Evolutionary conservation across 2,797 vertebrate species (phyloP).

Genomic region (Tapirus indicus): DNA sequence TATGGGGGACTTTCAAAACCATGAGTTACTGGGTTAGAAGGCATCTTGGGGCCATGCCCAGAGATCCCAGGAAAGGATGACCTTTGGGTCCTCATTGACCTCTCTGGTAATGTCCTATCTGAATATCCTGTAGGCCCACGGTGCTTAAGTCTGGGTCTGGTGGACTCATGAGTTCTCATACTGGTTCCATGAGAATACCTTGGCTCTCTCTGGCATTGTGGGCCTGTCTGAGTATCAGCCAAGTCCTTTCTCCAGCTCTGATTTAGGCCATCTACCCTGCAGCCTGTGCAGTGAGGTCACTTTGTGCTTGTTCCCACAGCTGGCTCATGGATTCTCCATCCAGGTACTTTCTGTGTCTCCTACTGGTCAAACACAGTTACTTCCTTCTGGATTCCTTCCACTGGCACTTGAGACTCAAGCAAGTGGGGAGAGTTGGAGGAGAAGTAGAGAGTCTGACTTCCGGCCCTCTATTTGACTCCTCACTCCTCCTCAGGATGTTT

Average conservation of each 20-base stretch:
- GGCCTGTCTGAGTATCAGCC: neutral
- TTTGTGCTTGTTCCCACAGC: neutral
- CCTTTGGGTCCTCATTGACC: neutral
- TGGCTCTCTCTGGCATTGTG: neutral
- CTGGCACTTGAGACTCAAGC: neutral
- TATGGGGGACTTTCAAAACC: neutral
- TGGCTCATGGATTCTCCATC: neutral
- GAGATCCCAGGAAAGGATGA: neutral
- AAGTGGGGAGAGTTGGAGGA: neutral
- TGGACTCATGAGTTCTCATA: neutral
- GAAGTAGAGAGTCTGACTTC: neutral
- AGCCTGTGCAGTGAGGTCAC: neutral
- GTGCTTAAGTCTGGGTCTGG: neutral
- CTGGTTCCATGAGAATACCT: neutral
- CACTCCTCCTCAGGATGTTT: neutral
- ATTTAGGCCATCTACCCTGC: neutral
- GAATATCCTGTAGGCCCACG: rapidly evolving
- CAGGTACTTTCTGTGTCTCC: neutral
- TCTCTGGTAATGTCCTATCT: neutral
- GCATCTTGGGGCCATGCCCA: neutral
- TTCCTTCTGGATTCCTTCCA: neutral
- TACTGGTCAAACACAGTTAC: neutral
- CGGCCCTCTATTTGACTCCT: neutral
- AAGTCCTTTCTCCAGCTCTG: neutral
- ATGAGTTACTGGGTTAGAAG: neutral